Evolutionary conservation across 1,140 invertebrate species (phyloP), one percentile per base, ranked within the genome.

Genomic region (Cyrtorhinus lividipennis): DNA sequence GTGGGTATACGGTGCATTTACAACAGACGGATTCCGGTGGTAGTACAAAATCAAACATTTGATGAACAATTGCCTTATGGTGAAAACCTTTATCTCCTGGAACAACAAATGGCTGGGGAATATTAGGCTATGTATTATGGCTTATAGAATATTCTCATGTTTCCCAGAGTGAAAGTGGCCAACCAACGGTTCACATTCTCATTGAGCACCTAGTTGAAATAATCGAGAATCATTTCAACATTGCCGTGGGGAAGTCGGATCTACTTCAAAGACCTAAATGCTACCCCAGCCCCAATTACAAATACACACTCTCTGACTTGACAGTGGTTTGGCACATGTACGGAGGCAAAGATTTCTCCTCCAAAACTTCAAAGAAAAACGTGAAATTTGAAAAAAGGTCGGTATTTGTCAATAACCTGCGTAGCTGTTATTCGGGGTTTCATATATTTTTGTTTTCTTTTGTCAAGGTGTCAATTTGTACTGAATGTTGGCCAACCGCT

Each of bases 271-370:
- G 92, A 0, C 92, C 92, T 0, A 84, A 84, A 66, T 79, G 85
- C 69, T 96, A 87, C 71, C 92, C 92, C 0, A 72, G 75, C 23
- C 82, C 93, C 0, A 77, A 88, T 12, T 73, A 83, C 3, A 81
- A 85, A 62, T 95, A 95, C 69, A 90, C 88, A 0, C 72, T 98
- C 0, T 84, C 87, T 65, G 92, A 97, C 72, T 89, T 96, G 84
- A 89, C 87, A 1, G 69, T 97, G 0, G 80, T 89, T 0, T 95
- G 92, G 91, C 85, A 90, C 71, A 82, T 97, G 74, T 97, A 88
- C 72, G 93, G 91, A 20, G 95, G 95, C 0, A 82, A 79, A 58
- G 95, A 98, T 77, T 95, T 97, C 71, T 78, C 77, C 8, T 20
- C 48, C 10, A 68, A 71, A 53, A 12, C 62, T 13, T 67, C 63